Evolutionary conservation across 64 coral and sea anemone species (phyloP).

Genomic region (Cladopsammia gracilis): DNA sequence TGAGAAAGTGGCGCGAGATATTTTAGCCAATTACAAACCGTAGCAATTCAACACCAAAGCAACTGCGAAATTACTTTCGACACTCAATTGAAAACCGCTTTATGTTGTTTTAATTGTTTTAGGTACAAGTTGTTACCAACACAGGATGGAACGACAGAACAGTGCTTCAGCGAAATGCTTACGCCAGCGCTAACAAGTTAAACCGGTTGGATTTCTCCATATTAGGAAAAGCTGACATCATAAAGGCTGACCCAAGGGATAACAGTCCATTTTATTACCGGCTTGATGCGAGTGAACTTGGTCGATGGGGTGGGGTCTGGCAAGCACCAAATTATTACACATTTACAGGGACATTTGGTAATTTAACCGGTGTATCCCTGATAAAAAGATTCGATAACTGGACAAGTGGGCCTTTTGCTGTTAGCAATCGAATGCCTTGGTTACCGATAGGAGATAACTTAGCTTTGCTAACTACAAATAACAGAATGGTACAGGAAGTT

Average conservation of each 20-base stretch:
- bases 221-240: conserved; percentile 24
- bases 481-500: not conserved
- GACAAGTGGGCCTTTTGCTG: not conserved
- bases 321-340: conserved; percentile 26
- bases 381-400: not conserved
- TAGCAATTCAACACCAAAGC: too few species aligned
- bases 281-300: not conserved
- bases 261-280: not conserved
- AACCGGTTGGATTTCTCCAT: not conserved
- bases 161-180: not conserved
- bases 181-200: not conserved
- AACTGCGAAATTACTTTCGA: too few species aligned
- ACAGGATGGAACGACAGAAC: conserved; percentile 14
- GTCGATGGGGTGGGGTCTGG: conserved; percentile 18
- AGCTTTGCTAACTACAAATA: not conserved
- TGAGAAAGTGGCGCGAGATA: too few species aligned
- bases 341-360: not conserved
- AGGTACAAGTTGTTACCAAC: not conserved
- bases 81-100: not conserved
- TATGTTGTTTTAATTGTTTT: not conserved
- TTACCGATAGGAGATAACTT: not conserved
- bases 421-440: conserved; percentile 27
- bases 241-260: not conserved
- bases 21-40: too few species aligned
- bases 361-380: not conserved